Percentiles rank a stretch among this genome's conserved stretches.
phyloP scores from a whole-genome alignment of 92 coral and sea anemone genomes.

The Ricordea florida region DNA sequence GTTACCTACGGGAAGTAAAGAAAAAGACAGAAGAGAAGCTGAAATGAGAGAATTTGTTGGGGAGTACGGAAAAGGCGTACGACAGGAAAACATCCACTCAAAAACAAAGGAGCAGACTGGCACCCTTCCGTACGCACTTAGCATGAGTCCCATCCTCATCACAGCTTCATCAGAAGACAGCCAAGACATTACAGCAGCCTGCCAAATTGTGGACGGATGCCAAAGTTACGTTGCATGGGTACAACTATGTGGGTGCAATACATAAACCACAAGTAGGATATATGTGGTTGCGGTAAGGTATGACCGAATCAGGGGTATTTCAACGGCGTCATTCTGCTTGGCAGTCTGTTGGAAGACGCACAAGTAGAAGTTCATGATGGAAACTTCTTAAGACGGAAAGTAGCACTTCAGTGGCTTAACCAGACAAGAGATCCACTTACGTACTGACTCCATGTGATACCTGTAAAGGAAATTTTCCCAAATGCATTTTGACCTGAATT shows the following conservation, averaged over 20 bases:
- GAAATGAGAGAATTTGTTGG: slow-evolving; percentile 33
- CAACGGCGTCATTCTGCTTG: slow-evolving; percentile 50
- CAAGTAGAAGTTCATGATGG: slow-evolving; percentile 23
- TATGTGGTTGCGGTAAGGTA: slow-evolving; percentile 43
- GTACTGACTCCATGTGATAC: slow-evolving; percentile 35
- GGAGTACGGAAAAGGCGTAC: slow-evolving; percentile 46
- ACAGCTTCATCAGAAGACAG: slow-evolving; percentile 17
- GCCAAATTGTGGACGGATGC: slow-evolving; percentile 34
- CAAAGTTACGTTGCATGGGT: slow-evolving; percentile 8
- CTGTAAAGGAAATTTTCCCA: slow-evolving; percentile 26
- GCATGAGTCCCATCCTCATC: slow-evolving; percentile 36
- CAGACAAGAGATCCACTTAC: slow-evolving; percentile 35
- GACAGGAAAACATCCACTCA: slow-evolving; percentile 39
- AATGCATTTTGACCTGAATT: slow-evolving; percentile 31
- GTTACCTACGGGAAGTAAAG: background rate
- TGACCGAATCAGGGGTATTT: slow-evolving; percentile 40
- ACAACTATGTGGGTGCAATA: slow-evolving; percentile 27
- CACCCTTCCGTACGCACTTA: slow-evolving; percentile 55
- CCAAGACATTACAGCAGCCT: slow-evolving; percentile 19
- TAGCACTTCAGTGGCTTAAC: slow-evolving; percentile 34
- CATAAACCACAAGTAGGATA: slow-evolving; percentile 28
- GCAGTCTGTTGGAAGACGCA: slow-evolving; percentile 45
- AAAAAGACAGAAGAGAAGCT: slow-evolving; percentile 26
- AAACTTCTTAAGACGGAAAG: slow-evolving; percentile 13
- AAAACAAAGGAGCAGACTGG: slow-evolving; percentile 57